phyloP scores from a whole-genome alignment of 2,888 invertebrate genomes.

The Meta bourneti region DNA sequence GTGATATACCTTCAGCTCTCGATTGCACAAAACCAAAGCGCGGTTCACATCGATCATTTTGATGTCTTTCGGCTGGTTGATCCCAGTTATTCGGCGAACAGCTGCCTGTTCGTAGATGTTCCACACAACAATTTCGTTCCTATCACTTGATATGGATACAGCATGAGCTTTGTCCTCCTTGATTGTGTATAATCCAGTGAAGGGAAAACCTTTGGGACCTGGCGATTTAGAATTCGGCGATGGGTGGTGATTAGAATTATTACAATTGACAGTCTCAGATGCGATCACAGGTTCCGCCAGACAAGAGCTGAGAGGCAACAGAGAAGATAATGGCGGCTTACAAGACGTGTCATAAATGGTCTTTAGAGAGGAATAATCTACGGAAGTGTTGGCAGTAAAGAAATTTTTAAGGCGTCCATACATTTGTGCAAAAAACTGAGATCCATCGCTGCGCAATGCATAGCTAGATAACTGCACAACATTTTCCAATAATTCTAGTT shows the following conservation, averaged over 20 bases:
- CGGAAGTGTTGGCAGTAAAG: constrained; percentile 78
- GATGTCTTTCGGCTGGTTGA: constrained; percentile 89
- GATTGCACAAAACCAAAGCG: constrained; percentile 89
- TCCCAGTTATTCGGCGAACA: constrained; percentile 86
- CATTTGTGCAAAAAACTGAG: constrained; percentile 89
- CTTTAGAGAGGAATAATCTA: constrained; percentile 74
- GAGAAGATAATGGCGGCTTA: constrained; percentile 83
- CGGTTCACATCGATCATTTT: constrained; percentile 86
- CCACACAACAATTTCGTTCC: constrained; percentile 91
- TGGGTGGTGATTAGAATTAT: constrained; percentile 40
- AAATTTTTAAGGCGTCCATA: constrained; percentile 82
- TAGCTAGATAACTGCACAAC: constrained; percentile 87
- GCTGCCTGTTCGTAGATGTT: constrained; percentile 85
- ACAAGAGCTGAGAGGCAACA: constrained; percentile 83
- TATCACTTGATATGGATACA: constrained; percentile 87
- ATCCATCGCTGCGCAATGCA: constrained; percentile 89
- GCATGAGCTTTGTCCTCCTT: constrained; percentile 87
- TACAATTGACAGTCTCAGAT: constrained; percentile 48
- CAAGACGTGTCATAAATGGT: constrained; percentile 72
- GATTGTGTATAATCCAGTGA: constrained; percentile 85
- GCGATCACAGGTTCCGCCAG: constrained; percentile 73
- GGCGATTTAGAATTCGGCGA: constrained; percentile 43
- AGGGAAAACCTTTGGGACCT: constrained; percentile 80
- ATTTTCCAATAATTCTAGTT: constrained; percentile 83
- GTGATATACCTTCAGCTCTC: constrained; percentile 90